A percentile compares a stretch with the other conserved stretches of the same genome.
phyloP scores from a whole-genome alignment of 2,113 vertebrate species.

The Fregata magnificens region DNA sequence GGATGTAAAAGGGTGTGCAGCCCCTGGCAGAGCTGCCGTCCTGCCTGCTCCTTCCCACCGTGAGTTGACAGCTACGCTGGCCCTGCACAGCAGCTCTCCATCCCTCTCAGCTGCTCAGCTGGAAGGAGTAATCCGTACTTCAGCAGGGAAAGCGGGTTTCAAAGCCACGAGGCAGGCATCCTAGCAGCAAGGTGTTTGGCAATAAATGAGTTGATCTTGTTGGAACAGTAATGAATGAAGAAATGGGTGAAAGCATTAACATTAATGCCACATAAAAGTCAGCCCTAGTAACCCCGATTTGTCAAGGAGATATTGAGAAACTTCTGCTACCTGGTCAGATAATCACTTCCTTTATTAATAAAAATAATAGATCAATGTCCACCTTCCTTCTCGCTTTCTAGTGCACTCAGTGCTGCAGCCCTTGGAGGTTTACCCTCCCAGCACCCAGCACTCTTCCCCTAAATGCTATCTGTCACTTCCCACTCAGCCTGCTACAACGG shows the following conservation, averaged over 20 bases:
- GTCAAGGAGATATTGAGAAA: neutral
- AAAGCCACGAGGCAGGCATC: rapidly evolving
- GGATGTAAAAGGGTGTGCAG: neutral
- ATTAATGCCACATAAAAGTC: neutral
- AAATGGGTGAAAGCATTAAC: neutral
- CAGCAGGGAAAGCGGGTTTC: neutral
- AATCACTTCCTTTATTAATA: neutral
- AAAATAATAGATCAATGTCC: neutral
- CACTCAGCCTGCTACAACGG: neutral
- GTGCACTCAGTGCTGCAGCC: neutral
- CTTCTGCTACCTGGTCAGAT: neutral
- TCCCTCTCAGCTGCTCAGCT: neutral
- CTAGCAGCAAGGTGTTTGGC: neutral
- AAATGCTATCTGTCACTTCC: neutral
- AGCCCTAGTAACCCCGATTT: neutral
- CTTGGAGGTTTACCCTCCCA: neutral
- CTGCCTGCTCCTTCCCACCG: neutral
- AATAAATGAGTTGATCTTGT: neutral
- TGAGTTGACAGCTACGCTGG: neutral
- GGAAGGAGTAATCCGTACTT: neutral
- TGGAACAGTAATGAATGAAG: neutral
- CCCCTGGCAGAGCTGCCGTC: neutral
- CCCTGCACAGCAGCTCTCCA: neutral
- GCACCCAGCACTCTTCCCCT: neutral
- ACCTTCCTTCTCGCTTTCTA: neutral